These are phyloP conservation scores for Sesamia inferens DNA, from an alignment of 2,888 invertebrate species.

Conservation along the genomic window DNA sequence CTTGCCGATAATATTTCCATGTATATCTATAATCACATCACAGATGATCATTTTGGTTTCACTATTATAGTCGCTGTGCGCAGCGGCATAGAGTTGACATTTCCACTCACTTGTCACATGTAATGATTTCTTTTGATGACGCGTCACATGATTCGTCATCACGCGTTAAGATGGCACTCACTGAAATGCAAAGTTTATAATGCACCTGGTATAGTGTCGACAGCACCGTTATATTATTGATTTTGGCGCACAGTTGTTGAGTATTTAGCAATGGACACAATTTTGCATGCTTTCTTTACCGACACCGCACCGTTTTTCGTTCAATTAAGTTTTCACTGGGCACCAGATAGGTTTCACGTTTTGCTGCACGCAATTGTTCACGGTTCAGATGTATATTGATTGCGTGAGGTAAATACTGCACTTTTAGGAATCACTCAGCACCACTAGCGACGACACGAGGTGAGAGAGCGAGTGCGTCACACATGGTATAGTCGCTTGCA, in stretches of 20 bases:
- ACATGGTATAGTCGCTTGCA: conserved; percentile 66
- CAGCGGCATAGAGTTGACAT: conserved; percentile 77
- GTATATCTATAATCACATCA: conserved; percentile 81
- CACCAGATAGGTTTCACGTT: conserved; percentile 86
- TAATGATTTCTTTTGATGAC: conserved; percentile 90
- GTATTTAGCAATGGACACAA: conserved; percentile 90
- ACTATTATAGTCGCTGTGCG: conserved; percentile 75
- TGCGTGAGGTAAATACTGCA: conserved; percentile 81
- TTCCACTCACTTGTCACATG: conserved; percentile 93
- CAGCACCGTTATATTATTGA: conserved; percentile 89
- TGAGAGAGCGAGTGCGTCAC: conserved; percentile 89
- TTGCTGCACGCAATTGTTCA: conserved; percentile 74
- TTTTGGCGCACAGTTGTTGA: conserved; percentile 90
- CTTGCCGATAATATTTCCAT: conserved; percentile 86
- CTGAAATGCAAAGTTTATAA: conserved; percentile 89
- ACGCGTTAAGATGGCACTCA: conserved; percentile 89
- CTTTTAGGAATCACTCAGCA: conserved; percentile 89
- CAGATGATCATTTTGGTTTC: conserved; percentile 77
- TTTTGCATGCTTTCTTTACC: conserved; percentile 90
- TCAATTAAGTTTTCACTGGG: conserved; percentile 86
- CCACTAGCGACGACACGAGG: conserved; percentile 88
- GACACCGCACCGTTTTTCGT: conserved; percentile 89
- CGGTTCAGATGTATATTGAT: conserved; percentile 38
- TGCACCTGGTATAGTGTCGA: conserved; percentile 89
- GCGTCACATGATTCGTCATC: conserved; percentile 76